Evolutionary conservation across 2,888 invertebrate genomes (phyloP), one percentile per base, ranked within the genome.

Genomic region (Drosophila anomelani): DNA sequence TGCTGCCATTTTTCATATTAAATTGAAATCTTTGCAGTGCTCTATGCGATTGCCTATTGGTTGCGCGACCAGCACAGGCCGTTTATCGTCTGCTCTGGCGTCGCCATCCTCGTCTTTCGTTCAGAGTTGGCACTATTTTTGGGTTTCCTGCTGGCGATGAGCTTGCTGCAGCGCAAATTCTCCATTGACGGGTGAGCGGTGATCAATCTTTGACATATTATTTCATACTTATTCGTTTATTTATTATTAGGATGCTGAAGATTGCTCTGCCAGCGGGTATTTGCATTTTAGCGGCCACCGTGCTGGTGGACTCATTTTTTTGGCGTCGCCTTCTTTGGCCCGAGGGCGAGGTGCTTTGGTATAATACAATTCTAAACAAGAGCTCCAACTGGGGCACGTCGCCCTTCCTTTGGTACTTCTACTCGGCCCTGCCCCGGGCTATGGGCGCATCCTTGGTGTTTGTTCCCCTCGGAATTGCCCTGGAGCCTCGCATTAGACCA

Each of bases 361-460:
- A 96, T 93, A 99, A 99, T 92, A 96, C 97, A 0, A 93, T 99
- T 55, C 93, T 97, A 64, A 99, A 99, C 92, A 97, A 97, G 92
- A 99, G 99, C 93, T 96, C 97, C 3, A 94, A 98, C 81, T 99
- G 98, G 97, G 99, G 99, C 91, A 97, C 97, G 49, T 96, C 96
- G 7, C 99, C 99, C 67, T 98, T 98, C 92, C 92, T 97, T 3
- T 99, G 99, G 99, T 99, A 99, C 93, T 98, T 99, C 92, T 98
- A 98, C 92, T 99, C 99, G 0, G 99, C 98, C 0, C 93, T 99
- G 44, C 99, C 99, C 0, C 94, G 99, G 62, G 97, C 98, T 0
- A 94, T 99, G 91, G 97, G 96, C 0, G 94, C 95, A 1, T 97
- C 98, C 29, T 91, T 97, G 29, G 89, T 97, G 10, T 93, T 99